Base-by-base conservation (phyloP, 92 coral and sea anemone species). In the Palythoa heliodiscus region DNA sequence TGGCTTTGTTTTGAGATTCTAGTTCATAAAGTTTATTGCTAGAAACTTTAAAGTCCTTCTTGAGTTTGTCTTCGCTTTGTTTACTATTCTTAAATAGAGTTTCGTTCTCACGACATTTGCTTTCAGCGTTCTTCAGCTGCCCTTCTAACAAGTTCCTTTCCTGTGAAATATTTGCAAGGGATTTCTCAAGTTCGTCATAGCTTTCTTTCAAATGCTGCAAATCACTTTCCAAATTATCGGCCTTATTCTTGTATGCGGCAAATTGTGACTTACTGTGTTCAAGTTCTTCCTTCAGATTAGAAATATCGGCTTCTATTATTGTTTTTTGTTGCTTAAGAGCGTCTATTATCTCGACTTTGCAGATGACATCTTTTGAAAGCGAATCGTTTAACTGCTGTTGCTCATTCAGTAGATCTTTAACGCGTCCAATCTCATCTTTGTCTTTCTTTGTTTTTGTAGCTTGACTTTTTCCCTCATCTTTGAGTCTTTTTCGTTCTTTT, bases 41-140 rank as follows among this genome's bases (percentile, higher is more conserved):
- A 37, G 77, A 90, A 29, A 76, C 85, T 66, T 89, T 87, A 0
- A 92, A 82, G 35, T 85, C 91, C 22, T 92, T 93, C 47, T 73
- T 94, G 4, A 94, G 78, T 11, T 91, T 91, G 24, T 82, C 85
- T 80, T 94, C 93, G 17, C 78, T 55, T 75, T 90, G 92, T 66
- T 83, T 40, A 50, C 81, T 76, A 57, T 83, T 89, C 76, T 82
- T 88, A 48, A 87, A 73, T 43, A 83, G 60, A 9, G 75, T 77
- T 88, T 96, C 98, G 11, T 84, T 66, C 37, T 96, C 95, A 4
- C 78, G 77, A 50, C 76, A 86, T 48, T 89, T 94, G n/a, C 87
- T 57, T 40, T 85, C 89, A 22, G 76, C 60, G 7, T 40, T 87
- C 76, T 87, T 88, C 57, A 94, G 16, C 17, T 96, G 91, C 15